Base-by-base conservation (phyloP, 2,888 invertebrate genomes). In the Pristionchus maxplancki region DNA sequence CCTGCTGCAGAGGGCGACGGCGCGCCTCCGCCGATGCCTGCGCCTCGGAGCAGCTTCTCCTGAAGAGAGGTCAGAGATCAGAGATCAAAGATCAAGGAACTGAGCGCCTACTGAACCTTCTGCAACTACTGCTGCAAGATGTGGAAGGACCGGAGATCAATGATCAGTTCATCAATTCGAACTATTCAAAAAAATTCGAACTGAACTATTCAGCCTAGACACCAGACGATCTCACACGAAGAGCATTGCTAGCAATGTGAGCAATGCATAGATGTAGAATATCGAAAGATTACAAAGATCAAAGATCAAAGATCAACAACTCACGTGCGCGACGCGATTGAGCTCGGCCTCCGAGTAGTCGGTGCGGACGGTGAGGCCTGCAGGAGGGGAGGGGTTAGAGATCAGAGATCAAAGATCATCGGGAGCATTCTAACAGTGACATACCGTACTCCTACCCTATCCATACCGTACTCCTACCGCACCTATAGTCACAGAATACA, bases 311-410 rank as follows among this genome's bases (percentile, higher is more conserved):
- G 24, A 74, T 67, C 34, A 71, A 64, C 20, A n/a, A 40, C 81
- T 31, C 2, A 83, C 82, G 20, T 53, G 50, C 6, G 53, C 53
- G 53, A 83, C 53, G 0, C 53, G 31, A 31, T 83, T 37, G 28
- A 83, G 50, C 82, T 83, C 82, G 15, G 82, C 34, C 24, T 83
- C 53, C 13, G 53, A 53, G 82, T 53, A 83, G 53, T 53, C 82
- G 24, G 82, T 83, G 34, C 53, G 37, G 15, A 83, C 82, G 34
- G 82, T 83, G 82, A 83, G 82, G 17, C 82, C 78, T 71, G 71
- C 58, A 17, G 58, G n/a, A n/a, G n/a, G 50, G 20, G 20, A 17
- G 50, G 24, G 24, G 24, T 53, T 4, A 58, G 58, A n/a, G 58
- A 58, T 58, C n/a, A 58, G 4, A 58, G 58, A 58, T 53, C 53